These are phyloP conservation scores for Meda fulgida DNA, from an alignment of 2,797 vertebrate species.

Conservation along the genomic window DNA sequence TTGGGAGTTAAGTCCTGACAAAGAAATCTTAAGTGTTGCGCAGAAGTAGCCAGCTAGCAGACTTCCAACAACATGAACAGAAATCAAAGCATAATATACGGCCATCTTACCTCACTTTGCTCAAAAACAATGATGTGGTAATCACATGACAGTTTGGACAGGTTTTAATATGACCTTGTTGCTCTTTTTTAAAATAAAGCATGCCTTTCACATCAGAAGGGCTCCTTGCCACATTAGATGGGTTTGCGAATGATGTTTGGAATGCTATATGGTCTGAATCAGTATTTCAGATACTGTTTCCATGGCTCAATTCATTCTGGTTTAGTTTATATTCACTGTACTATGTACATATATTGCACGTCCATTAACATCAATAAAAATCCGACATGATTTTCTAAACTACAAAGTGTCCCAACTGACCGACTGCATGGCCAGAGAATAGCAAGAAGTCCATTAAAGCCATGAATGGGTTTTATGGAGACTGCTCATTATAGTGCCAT, in stretches of 20 bases:
- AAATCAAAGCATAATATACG: not conserved
- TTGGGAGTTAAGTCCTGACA: slow-evolving; percentile 32
- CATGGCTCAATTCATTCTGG: not conserved
- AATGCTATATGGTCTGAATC: not conserved
- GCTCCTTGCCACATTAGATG: not conserved
- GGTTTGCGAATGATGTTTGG: not conserved
- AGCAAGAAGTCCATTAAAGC: slow-evolving; percentile 38
- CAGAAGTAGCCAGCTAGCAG: slow-evolving; percentile 17
- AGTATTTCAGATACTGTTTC: not conserved
- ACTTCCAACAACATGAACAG: slow-evolving; percentile 1
- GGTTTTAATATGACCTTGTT: slow-evolving; percentile 22
- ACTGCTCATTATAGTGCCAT: slow-evolving; percentile 43
- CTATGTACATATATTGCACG: not conserved
- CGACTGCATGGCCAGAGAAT: not conserved
- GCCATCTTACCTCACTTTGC: not conserved
- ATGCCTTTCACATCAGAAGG: not conserved
- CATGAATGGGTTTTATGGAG: slow-evolving; percentile 44
- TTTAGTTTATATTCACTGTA: slow-evolving; percentile 15
- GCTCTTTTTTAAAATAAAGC: slow-evolving; percentile 54
- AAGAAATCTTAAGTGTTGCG: slow-evolving; percentile 27
- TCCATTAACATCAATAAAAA: slow-evolving; percentile 24
- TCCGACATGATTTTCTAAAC: slow-evolving; percentile 10
- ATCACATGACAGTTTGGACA: not conserved
- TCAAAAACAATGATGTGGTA: not conserved
- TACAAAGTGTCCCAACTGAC: slow-evolving; percentile 3